phyloP scores from a whole-genome alignment of 2,888 invertebrate species.

The Altica lythri region DNA sequence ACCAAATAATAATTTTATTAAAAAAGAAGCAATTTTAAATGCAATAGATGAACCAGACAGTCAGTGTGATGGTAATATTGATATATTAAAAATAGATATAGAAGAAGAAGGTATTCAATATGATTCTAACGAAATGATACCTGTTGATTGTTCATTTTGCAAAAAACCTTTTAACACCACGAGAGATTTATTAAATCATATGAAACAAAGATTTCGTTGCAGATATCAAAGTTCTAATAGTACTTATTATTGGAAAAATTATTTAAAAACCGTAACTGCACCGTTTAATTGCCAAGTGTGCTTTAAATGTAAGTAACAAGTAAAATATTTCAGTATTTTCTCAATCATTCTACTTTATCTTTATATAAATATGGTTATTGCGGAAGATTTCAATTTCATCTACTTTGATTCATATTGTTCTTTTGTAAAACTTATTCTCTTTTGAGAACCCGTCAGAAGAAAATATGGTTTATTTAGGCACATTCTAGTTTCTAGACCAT shows the following conservation, averaged over 20 bases:
- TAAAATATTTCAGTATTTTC: too few species aligned
- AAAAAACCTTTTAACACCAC: conserved; percentile 12
- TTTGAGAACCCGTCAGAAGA: too few species aligned
- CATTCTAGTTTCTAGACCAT: too few species aligned
- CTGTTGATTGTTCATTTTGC: conserved; percentile 9
- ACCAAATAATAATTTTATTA: conserved; percentile 8
- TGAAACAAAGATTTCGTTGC: conserved; percentile 10
- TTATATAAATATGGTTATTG: too few species aligned
- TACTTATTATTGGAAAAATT: conserved; percentile 7
- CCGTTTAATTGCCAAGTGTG: conserved; percentile 24
- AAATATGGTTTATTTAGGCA: too few species aligned
- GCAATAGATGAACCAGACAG: not conserved
- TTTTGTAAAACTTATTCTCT: too few species aligned
- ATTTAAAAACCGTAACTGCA: conserved; percentile 4
- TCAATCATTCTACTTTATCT: too few species aligned
- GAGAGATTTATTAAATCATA: conserved; percentile 7
- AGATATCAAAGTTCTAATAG: conserved; percentile 1
- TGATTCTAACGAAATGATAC: conserved; percentile 7
- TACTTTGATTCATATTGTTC: too few species aligned
- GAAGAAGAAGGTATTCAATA: conserved; percentile 17
- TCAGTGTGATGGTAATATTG: not conserved
- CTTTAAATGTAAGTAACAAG: conserved; percentile 21
- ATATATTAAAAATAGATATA: conserved; percentile 9
- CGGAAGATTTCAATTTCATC: too few species aligned
- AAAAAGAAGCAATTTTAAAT: conserved; percentile 2